phyloP scores from a whole-genome alignment of 2,113 vertebrate genomes.

The Paratilapia polleni region DNA sequence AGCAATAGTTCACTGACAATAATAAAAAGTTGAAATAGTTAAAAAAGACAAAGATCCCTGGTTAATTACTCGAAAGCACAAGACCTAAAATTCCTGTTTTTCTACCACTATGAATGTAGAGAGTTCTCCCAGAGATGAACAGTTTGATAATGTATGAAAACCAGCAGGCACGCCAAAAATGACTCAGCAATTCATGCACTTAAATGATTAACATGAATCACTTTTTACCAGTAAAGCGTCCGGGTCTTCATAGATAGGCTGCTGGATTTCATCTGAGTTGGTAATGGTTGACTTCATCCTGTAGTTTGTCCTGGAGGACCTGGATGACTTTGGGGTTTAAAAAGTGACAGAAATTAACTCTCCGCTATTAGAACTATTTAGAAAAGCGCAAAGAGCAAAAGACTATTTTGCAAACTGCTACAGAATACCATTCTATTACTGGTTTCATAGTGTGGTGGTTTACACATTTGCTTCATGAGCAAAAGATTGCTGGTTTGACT shows the following conservation, averaged over 20 bases:
- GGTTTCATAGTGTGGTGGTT: too few relatives aligned
- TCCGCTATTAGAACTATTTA: neutral
- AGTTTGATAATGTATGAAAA: neutral
- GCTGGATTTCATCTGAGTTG: neutral
- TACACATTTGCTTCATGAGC: too few relatives aligned
- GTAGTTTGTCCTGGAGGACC: neutral
- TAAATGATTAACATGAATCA: accelerated
- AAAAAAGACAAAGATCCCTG: too few relatives aligned
- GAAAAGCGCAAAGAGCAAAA: neutral
- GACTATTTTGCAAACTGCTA: too few relatives aligned
- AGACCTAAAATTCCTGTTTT: neutral
- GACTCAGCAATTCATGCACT: neutral
- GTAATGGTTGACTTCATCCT: neutral
- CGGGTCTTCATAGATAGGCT: slow-evolving; percentile 15
- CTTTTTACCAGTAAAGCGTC: slow-evolving; percentile 32
- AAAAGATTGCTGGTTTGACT: too few relatives aligned
- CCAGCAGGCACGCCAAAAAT: neutral
- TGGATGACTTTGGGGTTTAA: neutral
- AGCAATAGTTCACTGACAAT: neutral
- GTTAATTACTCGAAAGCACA: neutral
- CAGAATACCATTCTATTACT: neutral
- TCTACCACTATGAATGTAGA: neutral
- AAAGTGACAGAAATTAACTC: neutral
- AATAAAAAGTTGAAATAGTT: neutral
- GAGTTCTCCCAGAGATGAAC: neutral